Evolutionary conservation across 2,888 invertebrate genomes (phyloP).

Genomic region (Gari tellinella): DNA sequence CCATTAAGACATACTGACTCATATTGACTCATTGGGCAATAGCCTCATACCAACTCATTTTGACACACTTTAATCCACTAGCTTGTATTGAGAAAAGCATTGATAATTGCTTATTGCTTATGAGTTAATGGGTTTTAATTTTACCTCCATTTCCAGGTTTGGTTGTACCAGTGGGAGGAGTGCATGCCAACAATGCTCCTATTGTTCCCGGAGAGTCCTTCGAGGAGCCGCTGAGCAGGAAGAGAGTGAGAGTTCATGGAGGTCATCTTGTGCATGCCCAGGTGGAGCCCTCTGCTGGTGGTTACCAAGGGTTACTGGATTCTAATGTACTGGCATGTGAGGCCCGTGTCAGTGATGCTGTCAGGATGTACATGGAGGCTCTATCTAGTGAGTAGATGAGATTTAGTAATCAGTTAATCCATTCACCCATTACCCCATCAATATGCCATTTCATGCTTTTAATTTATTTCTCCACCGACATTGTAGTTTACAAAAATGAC

Average conservation of each 20-base stretch:
- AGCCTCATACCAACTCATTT: no score
- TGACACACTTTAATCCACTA: no score
- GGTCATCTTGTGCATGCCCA: slow-evolving; percentile 68
- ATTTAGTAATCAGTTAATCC: no score
- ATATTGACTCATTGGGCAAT: no score
- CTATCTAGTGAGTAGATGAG: slow-evolving; percentile 67
- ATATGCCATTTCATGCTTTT: no score
- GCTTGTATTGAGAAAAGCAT: no score
- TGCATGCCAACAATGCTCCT: slow-evolving; percentile 67
- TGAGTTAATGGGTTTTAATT: no score
- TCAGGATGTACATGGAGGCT: slow-evolving; percentile 74
- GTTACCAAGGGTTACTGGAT: slow-evolving; percentile 80
- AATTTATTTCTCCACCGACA: no score
- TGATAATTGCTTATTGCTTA: no score
- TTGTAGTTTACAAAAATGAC: no score
- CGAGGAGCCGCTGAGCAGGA: slow-evolving; percentile 76
- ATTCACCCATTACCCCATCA: no score
- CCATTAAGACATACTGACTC: no score
- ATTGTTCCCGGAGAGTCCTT: slow-evolving; percentile 78
- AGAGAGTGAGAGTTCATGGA: slow-evolving; percentile 71
- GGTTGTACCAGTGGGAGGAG: slow-evolving; percentile 81
- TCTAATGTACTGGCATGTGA: slow-evolving; percentile 79
- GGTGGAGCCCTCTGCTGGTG: slow-evolving; percentile 78
- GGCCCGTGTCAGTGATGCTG: slow-evolving; percentile 71
- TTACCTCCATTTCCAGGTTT: slow-evolving; percentile 62